Evolutionary conservation across 2,797 vertebrate species (phyloP), one percentile per base, ranked within the genome.

Genomic region (Ctenopoma multispine): DNA sequence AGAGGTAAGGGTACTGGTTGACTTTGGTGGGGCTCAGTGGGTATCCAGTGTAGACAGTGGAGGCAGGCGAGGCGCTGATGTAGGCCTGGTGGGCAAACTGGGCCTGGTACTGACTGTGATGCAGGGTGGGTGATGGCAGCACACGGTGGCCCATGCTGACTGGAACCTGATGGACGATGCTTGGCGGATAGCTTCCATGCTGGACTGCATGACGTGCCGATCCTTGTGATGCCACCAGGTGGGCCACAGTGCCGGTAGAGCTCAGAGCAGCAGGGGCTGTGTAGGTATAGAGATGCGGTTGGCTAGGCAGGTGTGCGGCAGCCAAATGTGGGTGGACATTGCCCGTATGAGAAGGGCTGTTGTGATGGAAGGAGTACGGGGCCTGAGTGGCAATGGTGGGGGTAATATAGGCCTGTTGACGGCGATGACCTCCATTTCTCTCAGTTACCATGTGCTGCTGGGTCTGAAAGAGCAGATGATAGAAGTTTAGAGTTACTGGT

Each of bases 41-140:
- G 92, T 99, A 99, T 97, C 98, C 98, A 98, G 98, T 99, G 97
- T 99, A 99, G 96, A 99, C 97, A 43, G 97, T 94, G 88, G 98
- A 98, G 90, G 96, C 96, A 20, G 98, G 98, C 23, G 98, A 99
- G 85, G 97, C 96, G 92, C 96, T 99, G 95, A 99, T 98, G 91
- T 98, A 99, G 81, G 98, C 97, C 95, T 99, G 97, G 86, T 99
- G 98, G 86, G 97, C 95, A 60, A 99, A 99, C 92, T 99, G 98
- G 89, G 97, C 96, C 87, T 97, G 98, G 92, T 99, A 99, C 91
- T 99, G 98, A 77, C 96, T 93, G 4, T 96, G 97, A 93, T 99
- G 98, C 82, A 99, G 94, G 83, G 96, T 97, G 81, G 98, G 97
- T 0, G 98, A 99, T 73, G 98, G 97, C 85, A 99, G 94, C 77